Percentiles rank a stretch among this genome's conserved stretches.
phyloP scores from a whole-genome alignment of 2,797 vertebrate genomes.

The Bucorvus abyssinicus region DNA sequence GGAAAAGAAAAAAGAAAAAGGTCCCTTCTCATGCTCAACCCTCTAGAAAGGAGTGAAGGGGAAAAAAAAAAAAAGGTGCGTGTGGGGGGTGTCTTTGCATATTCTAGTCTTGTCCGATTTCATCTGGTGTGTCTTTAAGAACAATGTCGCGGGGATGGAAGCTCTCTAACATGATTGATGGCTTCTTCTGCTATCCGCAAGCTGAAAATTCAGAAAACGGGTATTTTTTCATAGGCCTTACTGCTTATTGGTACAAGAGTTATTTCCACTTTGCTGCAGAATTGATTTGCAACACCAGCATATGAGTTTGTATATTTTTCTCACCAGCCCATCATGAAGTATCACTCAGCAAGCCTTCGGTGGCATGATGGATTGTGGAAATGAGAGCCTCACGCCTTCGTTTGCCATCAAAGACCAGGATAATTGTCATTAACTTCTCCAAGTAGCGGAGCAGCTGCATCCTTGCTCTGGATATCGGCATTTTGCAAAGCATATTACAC shows the following conservation, averaged over 20 bases:
- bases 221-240: constrained; percentile 71
- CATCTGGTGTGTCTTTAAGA: constrained; percentile 82
- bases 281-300: constrained; percentile 86
- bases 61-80: neutral
- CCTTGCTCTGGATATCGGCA: constrained; percentile 48
- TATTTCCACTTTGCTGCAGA: constrained; percentile 81
- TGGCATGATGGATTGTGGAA: constrained; percentile 71
- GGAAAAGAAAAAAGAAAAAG: neutral
- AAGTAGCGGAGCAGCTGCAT: constrained; percentile 55
- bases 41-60: neutral
- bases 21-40: neutral
- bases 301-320: constrained; percentile 90
- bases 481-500: constrained; percentile 61
- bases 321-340: constrained; percentile 77
- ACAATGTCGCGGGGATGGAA: constrained; percentile 78
- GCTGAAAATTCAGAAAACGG: constrained; percentile 79
- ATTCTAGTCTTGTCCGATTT: constrained; percentile 88
- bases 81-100: constrained; percentile 75
- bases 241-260: constrained; percentile 81
- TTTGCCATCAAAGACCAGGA: constrained; percentile 62
- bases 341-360: constrained; percentile 59
- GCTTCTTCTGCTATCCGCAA: constrained; percentile 88
- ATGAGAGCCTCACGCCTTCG: constrained; percentile 20
- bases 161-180: constrained; percentile 88
- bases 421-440: constrained; percentile 72